Conservation (phyloP, 2,888 invertebrate species). For the Drosophila paracracens region DNA sequence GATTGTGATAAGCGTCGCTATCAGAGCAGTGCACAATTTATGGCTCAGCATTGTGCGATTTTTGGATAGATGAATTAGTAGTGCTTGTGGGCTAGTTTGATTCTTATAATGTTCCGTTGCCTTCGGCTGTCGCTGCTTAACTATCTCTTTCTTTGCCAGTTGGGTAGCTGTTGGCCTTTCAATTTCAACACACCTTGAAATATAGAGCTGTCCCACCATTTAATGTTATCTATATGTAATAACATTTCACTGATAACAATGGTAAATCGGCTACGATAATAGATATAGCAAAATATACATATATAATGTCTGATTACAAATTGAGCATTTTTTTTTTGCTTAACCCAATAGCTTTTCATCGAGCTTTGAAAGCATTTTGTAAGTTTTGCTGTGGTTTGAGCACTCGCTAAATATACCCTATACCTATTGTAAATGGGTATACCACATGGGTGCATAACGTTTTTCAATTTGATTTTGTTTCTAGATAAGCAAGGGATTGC, state of each 20-base stretch:
- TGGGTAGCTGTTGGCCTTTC: constrained; percentile 23
- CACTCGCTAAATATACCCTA: constrained; percentile 10
- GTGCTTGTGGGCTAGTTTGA: not conserved
- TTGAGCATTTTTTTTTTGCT: constrained; percentile 20
- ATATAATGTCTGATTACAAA: constrained; percentile 25
- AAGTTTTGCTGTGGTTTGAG: constrained; percentile 22
- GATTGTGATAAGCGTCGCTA: constrained; percentile 42
- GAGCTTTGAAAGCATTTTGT: constrained; percentile 11
- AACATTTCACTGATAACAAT: constrained; percentile 41
- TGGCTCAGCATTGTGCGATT: constrained; percentile 28
- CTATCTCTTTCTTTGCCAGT: constrained; percentile 21
- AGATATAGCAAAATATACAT: not conserved
- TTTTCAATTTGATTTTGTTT: not conserved
- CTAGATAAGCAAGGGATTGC: not conserved
- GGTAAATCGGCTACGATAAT: constrained; percentile 30
- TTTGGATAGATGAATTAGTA: not conserved
- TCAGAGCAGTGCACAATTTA: constrained; percentile 27
- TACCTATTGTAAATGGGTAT: not conserved
- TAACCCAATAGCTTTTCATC: not conserved
- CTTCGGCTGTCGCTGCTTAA: constrained; percentile 32
- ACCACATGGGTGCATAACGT: not conserved
- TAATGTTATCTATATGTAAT: constrained; percentile 28
- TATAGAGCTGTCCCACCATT: not conserved
- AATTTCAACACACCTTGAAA: constrained; percentile 13
- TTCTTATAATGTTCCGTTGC: constrained; percentile 11